phyloP scores from a whole-genome alignment of 2,888 invertebrate species.

The Patella pellucida region DNA sequence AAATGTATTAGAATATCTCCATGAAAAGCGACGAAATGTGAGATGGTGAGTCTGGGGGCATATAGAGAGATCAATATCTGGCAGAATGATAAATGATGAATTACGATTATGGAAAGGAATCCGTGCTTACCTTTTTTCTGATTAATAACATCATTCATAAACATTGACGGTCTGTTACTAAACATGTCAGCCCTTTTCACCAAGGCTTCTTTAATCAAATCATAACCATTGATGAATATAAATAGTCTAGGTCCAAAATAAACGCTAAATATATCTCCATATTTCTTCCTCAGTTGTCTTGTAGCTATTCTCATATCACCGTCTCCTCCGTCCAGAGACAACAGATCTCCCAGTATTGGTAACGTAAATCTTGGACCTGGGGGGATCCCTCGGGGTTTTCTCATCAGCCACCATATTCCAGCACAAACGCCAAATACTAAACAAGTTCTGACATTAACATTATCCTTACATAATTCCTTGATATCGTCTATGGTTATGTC shows the following conservation, averaged over 20 bases:
- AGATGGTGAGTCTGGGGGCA: no score
- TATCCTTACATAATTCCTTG: not conserved
- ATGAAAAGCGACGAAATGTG: no score
- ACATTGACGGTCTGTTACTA: slow-evolving; percentile 35
- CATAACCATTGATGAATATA: slow-evolving; percentile 44
- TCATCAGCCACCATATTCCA: not conserved
- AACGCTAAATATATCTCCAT: slow-evolving; percentile 45
- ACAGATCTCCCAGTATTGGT: slow-evolving; percentile 13
- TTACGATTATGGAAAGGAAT: no score
- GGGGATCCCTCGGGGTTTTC: slow-evolving; percentile 14
- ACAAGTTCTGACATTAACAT: not conserved
- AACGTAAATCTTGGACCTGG: slow-evolving; percentile 16
- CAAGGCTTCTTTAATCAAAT: slow-evolving; percentile 41
- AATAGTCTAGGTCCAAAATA: slow-evolving; percentile 43
- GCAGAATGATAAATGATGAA: no score
- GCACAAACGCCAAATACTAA: not conserved
- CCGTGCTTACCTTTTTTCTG: no score
- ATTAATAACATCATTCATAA: no score
- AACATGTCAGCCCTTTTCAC: slow-evolving; percentile 42
- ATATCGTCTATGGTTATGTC: no score
- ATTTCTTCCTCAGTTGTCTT: slow-evolving; percentile 37
- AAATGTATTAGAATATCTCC: no score
- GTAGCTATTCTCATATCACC: slow-evolving; percentile 32
- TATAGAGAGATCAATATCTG: no score
- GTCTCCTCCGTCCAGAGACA: not conserved